Evolutionary conservation across 2,797 vertebrate genomes (phyloP).

Genomic region (Tokudaia tokunoshimensis): DNA sequence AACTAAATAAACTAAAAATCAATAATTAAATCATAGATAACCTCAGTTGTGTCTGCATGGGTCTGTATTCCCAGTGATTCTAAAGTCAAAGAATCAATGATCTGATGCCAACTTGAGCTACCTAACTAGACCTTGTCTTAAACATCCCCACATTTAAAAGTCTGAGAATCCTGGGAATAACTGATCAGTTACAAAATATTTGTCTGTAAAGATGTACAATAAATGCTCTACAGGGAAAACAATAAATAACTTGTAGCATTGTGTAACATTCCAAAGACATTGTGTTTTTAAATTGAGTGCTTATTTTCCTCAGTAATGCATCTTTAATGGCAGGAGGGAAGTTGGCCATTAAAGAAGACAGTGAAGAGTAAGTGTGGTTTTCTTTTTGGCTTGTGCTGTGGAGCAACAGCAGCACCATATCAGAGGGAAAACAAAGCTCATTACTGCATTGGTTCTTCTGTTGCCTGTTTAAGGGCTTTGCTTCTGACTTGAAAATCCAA

Average conservation of each 20-base stretch:
- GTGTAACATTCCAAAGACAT: neutral
- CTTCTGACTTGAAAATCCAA: neutral
- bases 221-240: neutral
- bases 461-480: neutral
- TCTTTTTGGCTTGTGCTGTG: accelerated
- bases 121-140: neutral
- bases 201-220: neutral
- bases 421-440: accelerated
- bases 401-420: accelerated
- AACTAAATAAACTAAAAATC: neutral
- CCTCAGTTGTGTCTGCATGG: accelerated
- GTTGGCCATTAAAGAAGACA: neutral
- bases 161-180: constrained; percentile 7
- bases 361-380: neutral
- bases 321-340: neutral
- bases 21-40: neutral
- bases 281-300: neutral
- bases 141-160: neutral
- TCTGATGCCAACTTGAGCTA: neutral
- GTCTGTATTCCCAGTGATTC: too few relatives aligned
- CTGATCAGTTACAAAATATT: constrained; percentile 26
- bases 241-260: neutral
- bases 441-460: neutral
- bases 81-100: neutral
- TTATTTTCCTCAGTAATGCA: neutral